These are phyloP conservation scores for Amorpha juglandis DNA, from an alignment of 2,888 invertebrate genomes.

Conservation along the genomic window DNA sequence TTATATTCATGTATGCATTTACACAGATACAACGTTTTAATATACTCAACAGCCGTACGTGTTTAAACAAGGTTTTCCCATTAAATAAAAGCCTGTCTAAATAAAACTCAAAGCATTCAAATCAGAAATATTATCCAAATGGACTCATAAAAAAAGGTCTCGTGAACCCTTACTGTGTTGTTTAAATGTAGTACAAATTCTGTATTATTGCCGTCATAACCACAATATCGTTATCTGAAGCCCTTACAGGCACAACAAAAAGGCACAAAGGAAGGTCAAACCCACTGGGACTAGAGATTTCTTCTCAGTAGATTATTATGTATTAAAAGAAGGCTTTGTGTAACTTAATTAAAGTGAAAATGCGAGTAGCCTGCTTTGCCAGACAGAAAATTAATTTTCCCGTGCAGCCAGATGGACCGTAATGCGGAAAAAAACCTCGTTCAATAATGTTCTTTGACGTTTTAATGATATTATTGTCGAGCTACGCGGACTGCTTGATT, in stretches of 20 bases:
- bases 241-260: slow-evolving; percentile 40
- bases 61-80: too few relatives aligned
- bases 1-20: too few relatives aligned
- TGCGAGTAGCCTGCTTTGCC: slow-evolving; percentile 24
- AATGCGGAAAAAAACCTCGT: background rate
- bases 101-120: background rate
- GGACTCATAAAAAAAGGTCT: slow-evolving; percentile 2
- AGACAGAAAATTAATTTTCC: slow-evolving; percentile 33
- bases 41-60: too few relatives aligned
- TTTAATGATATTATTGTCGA: slow-evolving; percentile 15
- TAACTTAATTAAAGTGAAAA: slow-evolving; percentile 40
- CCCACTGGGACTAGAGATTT: slow-evolving; percentile 11
- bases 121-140: background rate
- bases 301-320: slow-evolving; percentile 32
- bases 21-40: too few relatives aligned
- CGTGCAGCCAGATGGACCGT: slow-evolving; percentile 5
- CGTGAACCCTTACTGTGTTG: background rate
- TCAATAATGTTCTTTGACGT: slow-evolving; percentile 21
- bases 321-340: slow-evolving; percentile 36
- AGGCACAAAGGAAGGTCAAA: slow-evolving; percentile 30
- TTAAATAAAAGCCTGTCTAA: background rate
- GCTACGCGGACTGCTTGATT: background rate
- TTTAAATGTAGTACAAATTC: slow-evolving; percentile 13
- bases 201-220: slow-evolving; percentile 35
- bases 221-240: slow-evolving; percentile 42